These are phyloP conservation scores for Philaenus spumarius DNA, from an alignment of 1,140 invertebrate species.

Conservation along the genomic window DNA sequence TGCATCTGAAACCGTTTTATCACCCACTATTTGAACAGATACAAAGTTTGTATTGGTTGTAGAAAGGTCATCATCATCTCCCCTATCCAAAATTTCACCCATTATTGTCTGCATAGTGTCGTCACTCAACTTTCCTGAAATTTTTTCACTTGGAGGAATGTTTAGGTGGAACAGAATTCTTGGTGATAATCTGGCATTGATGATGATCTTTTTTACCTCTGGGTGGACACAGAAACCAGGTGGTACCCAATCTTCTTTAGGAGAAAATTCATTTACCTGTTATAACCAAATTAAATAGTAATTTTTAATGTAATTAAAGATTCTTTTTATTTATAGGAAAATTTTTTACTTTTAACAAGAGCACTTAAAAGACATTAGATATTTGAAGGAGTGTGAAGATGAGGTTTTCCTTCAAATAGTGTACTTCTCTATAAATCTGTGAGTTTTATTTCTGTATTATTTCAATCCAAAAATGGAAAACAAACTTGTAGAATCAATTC, in stretches of 20 bases:
- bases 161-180: constrained; percentile 42
- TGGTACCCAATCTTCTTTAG: constrained; percentile 50
- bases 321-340: no score
- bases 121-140: constrained; percentile 35
- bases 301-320: no score
- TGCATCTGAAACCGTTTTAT: constrained; percentile 69
- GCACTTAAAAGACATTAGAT: no score
- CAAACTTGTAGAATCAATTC: no score
- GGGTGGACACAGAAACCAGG: constrained; percentile 41
- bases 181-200: constrained; percentile 31
- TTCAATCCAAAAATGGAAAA: no score
- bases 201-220: neutral
- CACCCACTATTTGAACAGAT: constrained; percentile 35
- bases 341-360: no score
- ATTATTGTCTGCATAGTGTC: neutral
- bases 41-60: constrained; percentile 1
- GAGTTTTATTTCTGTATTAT: no score
- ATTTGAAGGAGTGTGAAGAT: no score
- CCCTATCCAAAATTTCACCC: neutral
- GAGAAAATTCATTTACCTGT: constrained; percentile 43
- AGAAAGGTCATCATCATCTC: constrained; percentile 2
- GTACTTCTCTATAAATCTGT: no score
- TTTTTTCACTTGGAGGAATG: constrained; percentile 40
- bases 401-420: no score
- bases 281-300: no score